A percentile compares a stretch with the other conserved stretches of the same genome.
phyloP scores from a whole-genome alignment of 2,113 vertebrate genomes.

The Urocynchramus pylzowi region DNA sequence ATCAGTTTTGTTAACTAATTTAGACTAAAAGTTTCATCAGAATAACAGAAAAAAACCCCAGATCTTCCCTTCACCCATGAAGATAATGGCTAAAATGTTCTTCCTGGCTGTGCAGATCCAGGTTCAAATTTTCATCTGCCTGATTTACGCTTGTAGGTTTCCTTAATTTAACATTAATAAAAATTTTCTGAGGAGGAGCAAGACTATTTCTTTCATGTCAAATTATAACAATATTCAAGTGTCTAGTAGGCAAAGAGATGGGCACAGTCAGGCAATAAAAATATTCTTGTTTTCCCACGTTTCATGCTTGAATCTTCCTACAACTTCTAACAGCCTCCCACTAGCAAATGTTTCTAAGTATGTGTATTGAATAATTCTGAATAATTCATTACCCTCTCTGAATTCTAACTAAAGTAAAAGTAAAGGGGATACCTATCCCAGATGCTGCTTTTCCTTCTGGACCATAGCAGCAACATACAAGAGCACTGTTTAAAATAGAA shows the following conservation, averaged over 20 bases:
- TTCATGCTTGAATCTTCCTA: background rate
- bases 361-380: background rate
- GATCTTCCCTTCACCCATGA: background rate
- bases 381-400: background rate
- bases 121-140: background rate
- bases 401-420: background rate
- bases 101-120: background rate
- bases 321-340: background rate
- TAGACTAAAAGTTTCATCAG: background rate
- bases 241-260: background rate
- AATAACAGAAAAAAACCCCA: rapidly evolving
- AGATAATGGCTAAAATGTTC: background rate
- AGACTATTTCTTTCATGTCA: background rate
- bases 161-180: background rate
- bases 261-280: background rate
- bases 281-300: background rate
- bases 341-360: background rate
- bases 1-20: background rate
- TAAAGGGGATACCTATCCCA: background rate
- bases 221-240: background rate
- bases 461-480: background rate
- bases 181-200: background rate
- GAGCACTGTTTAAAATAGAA: background rate
- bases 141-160: rapidly evolving
- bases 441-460: background rate